A percentile compares a stretch with the other conserved stretches of the same genome.
phyloP scores from a whole-genome alignment of 1,140 invertebrate genomes.

The Drosophila aff. region DNA sequence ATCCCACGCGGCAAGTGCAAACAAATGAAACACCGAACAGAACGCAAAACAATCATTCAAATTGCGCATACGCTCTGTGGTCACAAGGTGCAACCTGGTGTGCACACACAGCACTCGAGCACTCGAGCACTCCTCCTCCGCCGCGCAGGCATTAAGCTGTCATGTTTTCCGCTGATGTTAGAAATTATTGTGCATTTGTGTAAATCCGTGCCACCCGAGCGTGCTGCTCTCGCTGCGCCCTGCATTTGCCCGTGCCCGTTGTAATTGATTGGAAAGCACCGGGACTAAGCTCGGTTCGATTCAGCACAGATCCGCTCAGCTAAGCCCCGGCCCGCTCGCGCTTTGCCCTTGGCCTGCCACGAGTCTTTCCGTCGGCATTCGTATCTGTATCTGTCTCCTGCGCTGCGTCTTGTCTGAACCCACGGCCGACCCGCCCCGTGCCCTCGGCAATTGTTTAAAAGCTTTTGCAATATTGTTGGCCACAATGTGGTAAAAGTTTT shows the following conservation, averaged over 20 bases:
- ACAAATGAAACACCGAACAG: slow-evolving; percentile 40
- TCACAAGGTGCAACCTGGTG: slow-evolving; percentile 45
- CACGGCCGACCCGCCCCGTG: slow-evolving; percentile 11
- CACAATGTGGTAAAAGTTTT: slow-evolving; percentile 69
- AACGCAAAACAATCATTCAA: slow-evolving; percentile 80
- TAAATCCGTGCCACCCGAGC: slow-evolving; percentile 71
- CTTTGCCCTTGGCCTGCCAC: slow-evolving; percentile 31
- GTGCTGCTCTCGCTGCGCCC: slow-evolving; percentile 54
- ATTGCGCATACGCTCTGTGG: slow-evolving; percentile 76
- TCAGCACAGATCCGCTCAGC: slow-evolving; percentile 6
- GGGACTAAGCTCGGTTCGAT: slow-evolving; percentile 18
- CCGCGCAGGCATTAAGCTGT: slow-evolving; percentile 66
- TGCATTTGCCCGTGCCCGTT: slow-evolving; percentile 38
- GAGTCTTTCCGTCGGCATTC: slow-evolving; percentile 1
- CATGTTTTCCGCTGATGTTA: slow-evolving; percentile 62
- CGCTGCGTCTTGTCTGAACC: slow-evolving; percentile 7
- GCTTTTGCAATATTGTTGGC: slow-evolving; percentile 69
- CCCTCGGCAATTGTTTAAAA: slow-evolving; percentile 75
- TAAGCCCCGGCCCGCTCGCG: not conserved
- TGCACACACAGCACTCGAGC: slow-evolving; percentile 18
- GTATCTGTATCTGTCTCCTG: slow-evolving; percentile 18
- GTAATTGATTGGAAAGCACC: slow-evolving; percentile 78
- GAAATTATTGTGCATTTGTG: slow-evolving; percentile 82
- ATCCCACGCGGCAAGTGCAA: slow-evolving; percentile 23
- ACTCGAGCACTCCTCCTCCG: slow-evolving; percentile 7